Base-by-base conservation (phyloP, 2,113 vertebrate genomes). In the Hiodon tergisus region DNA sequence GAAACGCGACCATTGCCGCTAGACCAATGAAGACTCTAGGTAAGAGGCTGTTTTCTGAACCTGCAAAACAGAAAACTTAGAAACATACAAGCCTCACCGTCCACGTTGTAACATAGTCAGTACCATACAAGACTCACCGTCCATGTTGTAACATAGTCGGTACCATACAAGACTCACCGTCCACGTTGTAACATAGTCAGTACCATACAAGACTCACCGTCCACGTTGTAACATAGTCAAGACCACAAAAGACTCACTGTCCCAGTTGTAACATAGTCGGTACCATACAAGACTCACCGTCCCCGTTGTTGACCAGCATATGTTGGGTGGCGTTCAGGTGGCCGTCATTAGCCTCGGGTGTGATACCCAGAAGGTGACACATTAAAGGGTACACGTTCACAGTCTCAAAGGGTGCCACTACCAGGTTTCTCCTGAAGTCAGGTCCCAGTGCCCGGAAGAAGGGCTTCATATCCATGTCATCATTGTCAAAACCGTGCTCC, bases 371-470 rank as follows among this genome's bases (percentile, higher is more conserved):
- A 69, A 95, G 86, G 55, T 86, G 62, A 48, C 94, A 95, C 83
- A 95, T 89, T 7, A 95, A 90, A 2, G 89, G 82, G 0, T 94
- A 95, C 50, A 94, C 86, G 0, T 94, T 81, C 60, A 95, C 78
- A 0, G 93, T 94, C 13, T 94, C 92, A 0, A 94, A 95, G 46
- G 93, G 91, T 66, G 87, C 91, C 4, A 90, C 90, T 79, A 83
- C 14, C 69, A 91, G 77, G 69, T 92, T 92, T 3, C 0, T 78
- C 80, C 60, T 81, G 78, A 95, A 31, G 31, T 84, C 88, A 0
- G 93, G 93, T 0, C 31, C 31, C 31, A 31, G 31, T 31, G 31
- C 31, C 31, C 93, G 88, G 87, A 95, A 95, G 79, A 95, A 94
- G 80, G 92, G 90, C 81, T 93, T 93, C 93, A 94, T 94, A 78